A percentile compares a stretch with the other conserved stretches of the same genome.
phyloP scores from a whole-genome alignment of 2,797 vertebrate species.

The Anguilla marmorata region DNA sequence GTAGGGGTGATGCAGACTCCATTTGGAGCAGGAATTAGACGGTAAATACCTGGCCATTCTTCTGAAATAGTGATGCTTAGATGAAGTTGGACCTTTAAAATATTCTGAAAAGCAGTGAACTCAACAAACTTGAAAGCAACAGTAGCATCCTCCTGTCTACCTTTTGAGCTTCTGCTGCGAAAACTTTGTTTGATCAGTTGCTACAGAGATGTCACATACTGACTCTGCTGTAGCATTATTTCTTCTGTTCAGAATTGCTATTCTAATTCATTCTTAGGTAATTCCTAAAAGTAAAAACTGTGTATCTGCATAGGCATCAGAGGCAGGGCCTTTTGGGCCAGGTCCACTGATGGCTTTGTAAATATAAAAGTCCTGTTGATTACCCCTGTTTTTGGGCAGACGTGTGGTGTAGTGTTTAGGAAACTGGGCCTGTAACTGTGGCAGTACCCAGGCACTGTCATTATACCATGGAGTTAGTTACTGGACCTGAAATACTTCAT shows the following conservation, averaged over 20 bases:
- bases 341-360: background rate
- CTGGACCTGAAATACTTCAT: background rate
- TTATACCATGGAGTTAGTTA: background rate
- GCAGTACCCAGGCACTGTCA: background rate
- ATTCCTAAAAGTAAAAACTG: background rate
- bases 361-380: background rate
- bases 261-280: background rate
- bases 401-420: background rate
- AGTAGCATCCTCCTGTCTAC: background rate
- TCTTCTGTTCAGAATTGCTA: background rate
- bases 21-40: background rate
- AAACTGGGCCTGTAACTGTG: background rate
- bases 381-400: background rate
- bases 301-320: background rate
- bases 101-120: background rate
- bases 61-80: background rate
- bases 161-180: background rate
- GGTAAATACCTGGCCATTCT: background rate
- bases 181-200: background rate
- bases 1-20: background rate
- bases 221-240: background rate
- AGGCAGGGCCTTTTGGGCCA: background rate
- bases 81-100: background rate
- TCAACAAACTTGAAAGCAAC: background rate
- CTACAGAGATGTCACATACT: background rate